These are phyloP conservation scores for Hermetia illucens DNA, from an alignment of 1,140 invertebrate species.

Conservation along the genomic window DNA sequence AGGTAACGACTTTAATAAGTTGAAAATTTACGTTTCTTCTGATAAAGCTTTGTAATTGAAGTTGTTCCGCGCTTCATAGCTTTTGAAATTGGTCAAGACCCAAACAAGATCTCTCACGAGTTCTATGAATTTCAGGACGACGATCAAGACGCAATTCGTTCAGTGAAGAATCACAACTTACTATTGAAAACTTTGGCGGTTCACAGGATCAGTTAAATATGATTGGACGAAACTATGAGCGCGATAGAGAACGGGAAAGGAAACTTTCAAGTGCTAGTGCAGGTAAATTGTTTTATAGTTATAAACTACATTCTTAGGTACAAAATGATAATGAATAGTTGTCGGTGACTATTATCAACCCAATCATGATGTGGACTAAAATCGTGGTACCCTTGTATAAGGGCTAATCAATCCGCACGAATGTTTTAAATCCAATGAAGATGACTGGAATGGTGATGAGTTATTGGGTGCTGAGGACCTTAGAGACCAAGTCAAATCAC, in stretches of 20 bases:
- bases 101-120: too few species aligned
- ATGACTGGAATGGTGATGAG: too few species aligned
- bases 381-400: too few species aligned
- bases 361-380: too few species aligned
- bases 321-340: too few species aligned
- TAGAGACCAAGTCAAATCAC: too few species aligned
- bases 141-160: slow-evolving; percentile 71
- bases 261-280: slow-evolving; percentile 45
- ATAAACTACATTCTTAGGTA: neutral
- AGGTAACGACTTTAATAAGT: slow-evolving; percentile 28
- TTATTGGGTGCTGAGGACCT: too few species aligned
- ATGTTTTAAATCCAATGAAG: too few species aligned
- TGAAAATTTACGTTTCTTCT: neutral
- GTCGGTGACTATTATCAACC: too few species aligned
- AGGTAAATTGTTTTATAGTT: slow-evolving; percentile 19
- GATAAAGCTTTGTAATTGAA: neutral
- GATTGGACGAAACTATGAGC: slow-evolving; percentile 34
- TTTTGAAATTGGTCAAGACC: too few species aligned
- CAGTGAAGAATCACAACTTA: slow-evolving; percentile 75
- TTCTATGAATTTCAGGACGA: slow-evolving; percentile 30
- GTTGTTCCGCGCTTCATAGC: too few species aligned
- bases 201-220: slow-evolving; percentile 63
- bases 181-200: slow-evolving; percentile 83
- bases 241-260: slow-evolving; percentile 32
- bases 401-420: too few species aligned